phyloP scores from a whole-genome alignment of 2,797 vertebrate genomes.

The Catamblyrhynchus diadema region DNA sequence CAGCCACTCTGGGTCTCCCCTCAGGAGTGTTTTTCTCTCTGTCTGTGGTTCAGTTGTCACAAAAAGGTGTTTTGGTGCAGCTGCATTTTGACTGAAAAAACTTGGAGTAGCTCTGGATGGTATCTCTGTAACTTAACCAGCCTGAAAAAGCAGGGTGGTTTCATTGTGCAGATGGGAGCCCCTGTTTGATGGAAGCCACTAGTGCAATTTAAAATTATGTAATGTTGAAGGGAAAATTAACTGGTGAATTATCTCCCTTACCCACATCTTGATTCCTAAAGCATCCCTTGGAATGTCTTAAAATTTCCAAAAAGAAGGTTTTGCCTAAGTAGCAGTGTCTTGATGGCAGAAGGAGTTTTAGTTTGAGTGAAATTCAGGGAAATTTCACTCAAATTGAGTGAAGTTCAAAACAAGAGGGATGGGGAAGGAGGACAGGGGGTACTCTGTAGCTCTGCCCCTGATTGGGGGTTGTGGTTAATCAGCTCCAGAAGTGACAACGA shows the following conservation, averaged over 20 bases:
- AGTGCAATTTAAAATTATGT: not conserved
- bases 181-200: not conserved
- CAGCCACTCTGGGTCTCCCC: not conserved
- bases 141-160: not conserved
- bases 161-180: not conserved
- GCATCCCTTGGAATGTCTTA: not conserved
- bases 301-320: not conserved
- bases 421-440: not conserved
- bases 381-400: not conserved
- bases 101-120: not conserved
- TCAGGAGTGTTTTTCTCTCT: not conserved
- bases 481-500: not conserved
- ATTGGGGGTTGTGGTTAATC: not conserved
- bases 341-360: not conserved
- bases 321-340: not conserved
- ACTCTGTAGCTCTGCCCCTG: not conserved
- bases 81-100: not conserved
- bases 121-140: not conserved
- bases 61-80: not conserved
- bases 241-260: not conserved
- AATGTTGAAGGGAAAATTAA: not conserved
- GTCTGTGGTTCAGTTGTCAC: not conserved
- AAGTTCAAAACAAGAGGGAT: not conserved
- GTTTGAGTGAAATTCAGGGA: not conserved
- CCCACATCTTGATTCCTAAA: not conserved